These are phyloP conservation scores for Paracentrotus lividus DNA, from an alignment of 53 echinoderm and acorn worm genomes.

Conservation along the genomic window DNA sequence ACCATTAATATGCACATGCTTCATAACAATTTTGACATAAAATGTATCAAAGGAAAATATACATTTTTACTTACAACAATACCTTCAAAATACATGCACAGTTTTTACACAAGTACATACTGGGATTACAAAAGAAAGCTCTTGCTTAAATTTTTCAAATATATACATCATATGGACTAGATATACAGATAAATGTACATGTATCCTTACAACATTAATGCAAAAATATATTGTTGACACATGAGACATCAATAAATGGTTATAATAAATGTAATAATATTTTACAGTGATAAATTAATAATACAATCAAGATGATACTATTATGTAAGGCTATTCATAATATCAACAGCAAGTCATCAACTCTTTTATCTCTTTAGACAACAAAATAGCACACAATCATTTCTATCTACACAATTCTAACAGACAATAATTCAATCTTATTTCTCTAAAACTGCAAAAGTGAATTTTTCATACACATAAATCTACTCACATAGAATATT, in stretches of 20 bases:
- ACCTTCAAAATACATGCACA: not conserved
- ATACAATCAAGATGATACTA: slow-evolving; percentile 43
- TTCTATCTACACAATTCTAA: slow-evolving; percentile 14
- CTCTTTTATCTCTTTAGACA: not conserved
- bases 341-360: not conserved
- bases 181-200: slow-evolving; percentile 22
- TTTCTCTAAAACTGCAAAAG: not conserved
- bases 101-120: not conserved
- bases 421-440: not conserved
- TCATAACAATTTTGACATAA: too few species aligned
- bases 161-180: slow-evolving; percentile 26
- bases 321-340: slow-evolving; percentile 32
- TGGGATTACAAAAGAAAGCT: not conserved
- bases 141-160: not conserved
- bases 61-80: not conserved
- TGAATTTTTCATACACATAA: not conserved
- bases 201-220: not conserved
- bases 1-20: too few species aligned
- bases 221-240: slow-evolving; percentile 17
- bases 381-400: slow-evolving; percentile 42
- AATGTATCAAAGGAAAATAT: not conserved
- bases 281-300: slow-evolving; percentile 9
- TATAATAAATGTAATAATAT: not conserved
- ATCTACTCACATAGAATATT: not conserved
- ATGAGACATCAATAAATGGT: not conserved